Evolutionary conservation across 1,140 invertebrate species (phyloP).

Genomic region (Batillaria attramentaria): DNA sequence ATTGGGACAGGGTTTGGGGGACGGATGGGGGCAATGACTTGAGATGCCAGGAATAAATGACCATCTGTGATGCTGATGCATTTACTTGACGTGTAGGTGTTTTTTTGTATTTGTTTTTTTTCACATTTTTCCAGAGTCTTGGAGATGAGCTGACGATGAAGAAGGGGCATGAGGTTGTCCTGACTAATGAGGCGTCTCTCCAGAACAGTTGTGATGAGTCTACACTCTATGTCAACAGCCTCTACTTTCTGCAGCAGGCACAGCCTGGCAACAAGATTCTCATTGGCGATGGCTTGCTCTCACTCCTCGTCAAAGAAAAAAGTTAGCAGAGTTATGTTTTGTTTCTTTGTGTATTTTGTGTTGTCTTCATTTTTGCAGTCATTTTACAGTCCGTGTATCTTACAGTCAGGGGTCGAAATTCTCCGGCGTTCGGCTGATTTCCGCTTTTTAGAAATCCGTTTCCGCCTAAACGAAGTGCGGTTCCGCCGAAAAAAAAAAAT

Average conservation of each 20-base stretch:
- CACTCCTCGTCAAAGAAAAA: constrained; percentile 48
- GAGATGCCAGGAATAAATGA: no score
- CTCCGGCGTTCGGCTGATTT: no score
- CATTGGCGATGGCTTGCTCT: constrained; percentile 52
- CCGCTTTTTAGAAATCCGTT: no score
- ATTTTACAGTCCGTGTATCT: background rate
- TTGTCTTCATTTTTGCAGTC: background rate
- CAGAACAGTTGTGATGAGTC: constrained; percentile 84
- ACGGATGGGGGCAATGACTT: no score
- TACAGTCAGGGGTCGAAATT: no score
- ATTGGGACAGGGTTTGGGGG: no score
- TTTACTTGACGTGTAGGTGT: no score
- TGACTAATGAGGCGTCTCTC: constrained; percentile 87
- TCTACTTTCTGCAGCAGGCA: constrained; percentile 75
- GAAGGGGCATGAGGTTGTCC: constrained; percentile 86
- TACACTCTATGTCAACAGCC: constrained; percentile 87
- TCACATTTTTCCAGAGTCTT: constrained; percentile 47
- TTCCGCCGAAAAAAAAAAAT: no score
- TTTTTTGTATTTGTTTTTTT: constrained; percentile 83
- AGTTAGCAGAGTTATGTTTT: no score
- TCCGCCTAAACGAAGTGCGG: no score
- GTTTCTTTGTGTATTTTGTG: background rate
- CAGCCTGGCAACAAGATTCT: constrained; percentile 35
- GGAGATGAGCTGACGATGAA: constrained; percentile 89
- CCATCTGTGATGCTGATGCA: no score